Evolutionary conservation across 2,888 invertebrate species (phyloP).

Genomic region (Drosophila algonquin): DNA sequence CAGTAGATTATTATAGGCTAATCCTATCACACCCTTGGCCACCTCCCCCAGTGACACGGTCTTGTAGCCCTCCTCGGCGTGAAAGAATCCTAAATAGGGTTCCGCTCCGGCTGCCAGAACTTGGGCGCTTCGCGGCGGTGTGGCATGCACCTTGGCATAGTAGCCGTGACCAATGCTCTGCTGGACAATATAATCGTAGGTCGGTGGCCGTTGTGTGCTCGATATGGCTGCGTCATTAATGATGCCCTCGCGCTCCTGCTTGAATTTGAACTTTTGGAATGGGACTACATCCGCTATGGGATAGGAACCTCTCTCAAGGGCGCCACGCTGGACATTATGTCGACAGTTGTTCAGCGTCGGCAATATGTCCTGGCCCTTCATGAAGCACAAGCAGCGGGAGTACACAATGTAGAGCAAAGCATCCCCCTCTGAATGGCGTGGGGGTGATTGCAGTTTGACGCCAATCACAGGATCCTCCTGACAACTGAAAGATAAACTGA

Average conservation of each 20-base stretch:
- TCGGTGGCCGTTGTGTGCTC: conserved; percentile 86
- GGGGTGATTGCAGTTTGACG: conserved; percentile 90
- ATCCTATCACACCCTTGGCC: conserved; percentile 90
- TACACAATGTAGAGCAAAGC: conserved; percentile 83
- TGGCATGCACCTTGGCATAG: conserved; percentile 87
- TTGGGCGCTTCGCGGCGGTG: conserved; percentile 90
- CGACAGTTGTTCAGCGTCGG: conserved; percentile 91
- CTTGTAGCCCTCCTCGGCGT: conserved; percentile 93
- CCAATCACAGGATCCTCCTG: conserved; percentile 91
- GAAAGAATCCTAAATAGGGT: conserved; percentile 95
- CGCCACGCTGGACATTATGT: conserved; percentile 85
- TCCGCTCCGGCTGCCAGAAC: conserved; percentile 91
- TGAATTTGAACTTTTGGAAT: conserved; percentile 94
- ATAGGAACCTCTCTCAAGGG: conserved; percentile 48
- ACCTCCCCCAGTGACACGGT: conserved; percentile 94
- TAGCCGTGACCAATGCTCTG: conserved; percentile 81
- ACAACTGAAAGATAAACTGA: conserved; percentile 82
- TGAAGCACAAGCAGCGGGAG: conserved; percentile 89
- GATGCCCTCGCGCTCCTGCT: conserved; percentile 88
- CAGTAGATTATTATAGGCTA: conserved; percentile 91
- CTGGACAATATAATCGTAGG: conserved; percentile 93
- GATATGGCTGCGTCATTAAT: conserved; percentile 92
- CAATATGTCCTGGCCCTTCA: conserved; percentile 90
- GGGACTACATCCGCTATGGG: conserved; percentile 85
- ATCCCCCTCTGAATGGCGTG: conserved; percentile 76